phyloP scores from a whole-genome alignment of 2,888 invertebrate species.

The Nephrotoma flavescens region DNA sequence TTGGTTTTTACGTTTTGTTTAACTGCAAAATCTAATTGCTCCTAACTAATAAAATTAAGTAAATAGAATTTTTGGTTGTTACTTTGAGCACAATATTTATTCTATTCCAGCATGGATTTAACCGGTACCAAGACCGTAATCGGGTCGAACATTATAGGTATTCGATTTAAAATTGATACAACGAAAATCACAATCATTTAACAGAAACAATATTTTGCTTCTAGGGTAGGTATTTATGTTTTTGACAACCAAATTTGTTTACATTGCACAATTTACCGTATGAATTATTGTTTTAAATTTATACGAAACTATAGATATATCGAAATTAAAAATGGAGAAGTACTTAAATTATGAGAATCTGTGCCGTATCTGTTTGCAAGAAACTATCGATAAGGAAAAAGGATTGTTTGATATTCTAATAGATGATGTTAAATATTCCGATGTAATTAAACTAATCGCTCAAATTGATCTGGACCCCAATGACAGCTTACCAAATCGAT shows the following conservation, averaged over 20 bases:
- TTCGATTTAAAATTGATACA: no score
- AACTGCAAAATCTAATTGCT: no score
- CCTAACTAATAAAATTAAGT: no score
- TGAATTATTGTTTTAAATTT: neutral
- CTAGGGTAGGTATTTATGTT: neutral
- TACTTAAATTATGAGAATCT: neutral
- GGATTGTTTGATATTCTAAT: neutral
- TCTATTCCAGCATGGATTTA: no score
- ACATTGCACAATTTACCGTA: neutral
- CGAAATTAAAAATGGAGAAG: neutral
- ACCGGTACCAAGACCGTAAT: no score
- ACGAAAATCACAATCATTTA: no score
- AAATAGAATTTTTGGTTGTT: no score
- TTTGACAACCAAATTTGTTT: neutral
- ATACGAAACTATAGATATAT: neutral
- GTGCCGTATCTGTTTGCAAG: neutral
- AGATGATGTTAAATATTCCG: neutral
- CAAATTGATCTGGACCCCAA: neutral
- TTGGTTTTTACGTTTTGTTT: no score
- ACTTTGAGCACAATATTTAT: no score
- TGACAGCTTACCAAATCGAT: neutral
- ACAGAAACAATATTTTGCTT: neutral
- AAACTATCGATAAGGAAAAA: neutral
- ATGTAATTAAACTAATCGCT: neutral
- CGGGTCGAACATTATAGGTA: no score